Conservation (phyloP, 2,797 vertebrate genomes). For the Eulemur coronatus region DNA sequence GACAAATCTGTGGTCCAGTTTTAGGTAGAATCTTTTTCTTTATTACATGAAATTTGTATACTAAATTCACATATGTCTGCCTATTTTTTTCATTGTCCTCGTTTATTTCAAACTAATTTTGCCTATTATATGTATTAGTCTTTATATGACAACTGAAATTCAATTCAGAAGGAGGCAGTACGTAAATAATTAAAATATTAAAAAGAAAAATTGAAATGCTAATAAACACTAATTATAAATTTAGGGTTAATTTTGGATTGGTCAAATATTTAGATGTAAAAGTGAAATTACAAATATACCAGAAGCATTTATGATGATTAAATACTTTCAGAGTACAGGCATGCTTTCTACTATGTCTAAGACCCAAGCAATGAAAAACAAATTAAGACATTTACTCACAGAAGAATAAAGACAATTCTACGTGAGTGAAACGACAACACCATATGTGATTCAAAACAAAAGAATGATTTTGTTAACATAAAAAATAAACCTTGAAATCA, state of each 20-base stretch:
- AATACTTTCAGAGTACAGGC: not conserved
- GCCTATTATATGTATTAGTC: not conserved
- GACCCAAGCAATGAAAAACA: conserved; percentile 25
- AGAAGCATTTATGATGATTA: not conserved
- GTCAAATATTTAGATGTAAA: not conserved
- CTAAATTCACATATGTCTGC: not conserved
- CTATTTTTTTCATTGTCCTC: not conserved
- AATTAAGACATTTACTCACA: not conserved
- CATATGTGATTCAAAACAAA: not conserved
- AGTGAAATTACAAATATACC: not conserved
- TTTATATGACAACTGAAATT: not conserved
- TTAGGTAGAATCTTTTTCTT: not conserved
- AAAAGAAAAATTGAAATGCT: not conserved
- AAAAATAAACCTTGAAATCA: not conserved
- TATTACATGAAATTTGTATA: not conserved
- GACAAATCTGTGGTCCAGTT: not conserved
- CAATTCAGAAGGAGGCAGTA: not conserved
- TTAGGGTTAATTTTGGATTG: not conserved
- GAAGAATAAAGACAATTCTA: not conserved
- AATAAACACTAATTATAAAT: not conserved
- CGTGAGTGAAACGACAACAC: rapidly evolving
- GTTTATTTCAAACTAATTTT: not conserved
- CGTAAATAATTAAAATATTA: not conserved
- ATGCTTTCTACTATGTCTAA: not conserved
- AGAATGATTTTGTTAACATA: not conserved